Conservation (phyloP, 2,888 invertebrate genomes). For the Linnaemya tessellans region DNA sequence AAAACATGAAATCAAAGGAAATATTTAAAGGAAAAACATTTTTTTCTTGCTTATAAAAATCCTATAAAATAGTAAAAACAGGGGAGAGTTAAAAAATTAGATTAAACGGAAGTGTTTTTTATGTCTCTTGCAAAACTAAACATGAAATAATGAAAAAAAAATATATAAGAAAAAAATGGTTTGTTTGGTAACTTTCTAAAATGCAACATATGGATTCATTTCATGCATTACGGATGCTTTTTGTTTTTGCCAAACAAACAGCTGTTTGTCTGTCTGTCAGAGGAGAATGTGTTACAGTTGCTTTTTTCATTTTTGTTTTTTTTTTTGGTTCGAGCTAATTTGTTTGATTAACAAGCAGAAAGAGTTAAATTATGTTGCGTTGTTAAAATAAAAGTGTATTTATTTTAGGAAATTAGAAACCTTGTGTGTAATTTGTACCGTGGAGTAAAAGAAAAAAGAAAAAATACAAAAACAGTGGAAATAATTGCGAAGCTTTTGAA, state of each 20-base stretch:
- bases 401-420: constrained; percentile 54
- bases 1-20: constrained; percentile 61
- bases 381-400: not conserved
- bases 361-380: constrained; percentile 13
- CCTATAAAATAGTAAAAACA: not conserved
- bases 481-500: too few species aligned
- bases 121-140: constrained; percentile 36
- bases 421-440: constrained; percentile 3
- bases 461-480: not conserved
- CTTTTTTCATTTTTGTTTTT: not conserved
- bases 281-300: constrained; percentile 43
- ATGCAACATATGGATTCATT: constrained; percentile 69
- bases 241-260: constrained; percentile 35
- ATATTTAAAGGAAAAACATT: constrained; percentile 57
- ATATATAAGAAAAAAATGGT: not conserved
- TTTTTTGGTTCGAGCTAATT: constrained; percentile 27
- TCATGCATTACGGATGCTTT: constrained; percentile 40
- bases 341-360: constrained; percentile 41
- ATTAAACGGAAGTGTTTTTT: constrained; percentile 69
- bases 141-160: constrained; percentile 18
- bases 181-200: constrained; percentile 55
- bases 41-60: constrained; percentile 9
- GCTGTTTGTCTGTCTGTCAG: too few species aligned
- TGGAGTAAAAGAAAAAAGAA: not conserved
- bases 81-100: constrained; percentile 56